Conservation (phyloP, 2,797 vertebrate genomes). For the Prionace glauca region DNA sequence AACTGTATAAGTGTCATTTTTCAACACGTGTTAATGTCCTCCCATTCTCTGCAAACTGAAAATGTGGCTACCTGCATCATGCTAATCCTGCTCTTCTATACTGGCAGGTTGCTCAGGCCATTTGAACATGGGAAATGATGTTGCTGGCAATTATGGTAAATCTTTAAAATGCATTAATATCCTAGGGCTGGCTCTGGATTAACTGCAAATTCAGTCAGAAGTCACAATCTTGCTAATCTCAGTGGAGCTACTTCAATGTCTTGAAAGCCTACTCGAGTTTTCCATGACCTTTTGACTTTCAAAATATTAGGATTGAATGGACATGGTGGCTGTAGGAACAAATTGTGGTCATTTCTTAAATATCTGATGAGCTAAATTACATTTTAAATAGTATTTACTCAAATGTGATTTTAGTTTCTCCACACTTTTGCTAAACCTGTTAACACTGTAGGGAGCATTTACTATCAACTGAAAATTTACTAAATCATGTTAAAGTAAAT, state of each 20-base stretch:
- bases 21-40: not conserved
- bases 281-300: not conserved
- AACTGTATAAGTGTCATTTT: not conserved
- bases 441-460: not conserved
- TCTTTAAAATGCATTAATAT: not conserved
- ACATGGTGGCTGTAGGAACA: not conserved
- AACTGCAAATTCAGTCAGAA: not conserved
- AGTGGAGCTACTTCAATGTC: not conserved
- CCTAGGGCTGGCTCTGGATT: not conserved
- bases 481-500: not conserved
- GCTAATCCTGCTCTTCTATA: not conserved
- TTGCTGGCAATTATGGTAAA: too few relatives aligned
- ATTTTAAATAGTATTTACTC: not conserved
- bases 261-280: not conserved
- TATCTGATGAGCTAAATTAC: not conserved
- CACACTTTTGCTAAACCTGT: not conserved
- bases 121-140: not conserved
- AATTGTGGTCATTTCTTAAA: not conserved
- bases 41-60: not conserved
- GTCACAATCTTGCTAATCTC: too few relatives aligned
- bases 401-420: not conserved
- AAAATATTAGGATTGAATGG: not conserved
- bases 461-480: not conserved
- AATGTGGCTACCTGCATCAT: not conserved
- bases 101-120: not conserved